Base-by-base conservation (phyloP, 92 coral and sea anemone genomes). In the Nematostella vectensis region DNA sequence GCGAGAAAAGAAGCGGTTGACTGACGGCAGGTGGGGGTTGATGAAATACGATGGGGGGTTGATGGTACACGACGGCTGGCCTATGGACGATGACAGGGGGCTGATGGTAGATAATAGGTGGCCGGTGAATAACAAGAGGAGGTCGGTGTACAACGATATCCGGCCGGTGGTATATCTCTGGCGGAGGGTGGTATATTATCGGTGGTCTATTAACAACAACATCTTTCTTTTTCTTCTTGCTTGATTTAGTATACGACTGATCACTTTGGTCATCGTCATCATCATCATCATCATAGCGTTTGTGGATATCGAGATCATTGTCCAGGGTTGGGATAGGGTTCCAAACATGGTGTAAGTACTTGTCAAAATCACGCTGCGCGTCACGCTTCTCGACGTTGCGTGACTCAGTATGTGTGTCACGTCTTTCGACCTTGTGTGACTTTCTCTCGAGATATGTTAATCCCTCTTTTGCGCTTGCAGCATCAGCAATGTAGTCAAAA, bases 1-100 rank as follows among this genome's bases (percentile, higher is more conserved):
- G 99, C 0, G 99, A 93, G 72, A 88, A 93, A 65, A 93, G 26
- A 38, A 93, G 56, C 2, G 99, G 99, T 52, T 93, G 99, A 30
- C 85, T 93, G 30, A 93, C 99, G 29, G 89, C 85, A 21, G 99
- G 99, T 0, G 79, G 76, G 1, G 99, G 99, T 43, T 93, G 99
- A 47, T 93, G 99, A 70, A 93, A 93, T n/a, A 93, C 78, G 51
- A 93, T 93, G 33, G 99, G 99, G 19, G 96, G 91, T 52, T 93
- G 99, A 71, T 88, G 93, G 58, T 93, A 93, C 43, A 93, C 99
- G 27, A 93, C 99, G 25, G 99, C 99, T 15, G 99, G 99, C 11
- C 99, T 82, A 67, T 93, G 99, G 1, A 93, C 87, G 26, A 93
- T 88, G 38, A 93, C 99, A 1, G 99, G 99, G 0, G 99, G 88